phyloP scores from a whole-genome alignment of 2,888 invertebrate genomes.

The Omphaloscelis lunosa region DNA sequence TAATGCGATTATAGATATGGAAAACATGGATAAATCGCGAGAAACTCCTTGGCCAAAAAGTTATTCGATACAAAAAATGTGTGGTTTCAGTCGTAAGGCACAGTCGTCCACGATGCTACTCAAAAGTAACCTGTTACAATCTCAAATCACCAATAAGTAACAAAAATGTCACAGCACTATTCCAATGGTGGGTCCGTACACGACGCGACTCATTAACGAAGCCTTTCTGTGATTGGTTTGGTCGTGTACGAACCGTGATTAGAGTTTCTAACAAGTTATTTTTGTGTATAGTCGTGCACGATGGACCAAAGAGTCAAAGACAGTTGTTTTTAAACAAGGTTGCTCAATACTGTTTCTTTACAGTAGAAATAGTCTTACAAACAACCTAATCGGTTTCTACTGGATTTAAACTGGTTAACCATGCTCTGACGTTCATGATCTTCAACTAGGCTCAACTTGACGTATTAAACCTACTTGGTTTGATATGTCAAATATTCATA shows the following conservation, averaged over 20 bases:
- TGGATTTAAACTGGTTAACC: neutral
- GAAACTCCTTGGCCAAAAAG: neutral
- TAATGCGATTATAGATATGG: neutral
- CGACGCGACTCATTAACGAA: neutral
- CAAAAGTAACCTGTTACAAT: neutral
- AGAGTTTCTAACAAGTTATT: neutral
- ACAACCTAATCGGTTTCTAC: neutral
- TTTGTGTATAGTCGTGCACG: neutral
- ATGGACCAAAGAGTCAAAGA: neutral
- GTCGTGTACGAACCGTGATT: no score
- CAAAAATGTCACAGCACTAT: neutral
- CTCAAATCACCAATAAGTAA: neutral
- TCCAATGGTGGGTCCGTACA: neutral
- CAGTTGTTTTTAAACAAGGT: neutral
- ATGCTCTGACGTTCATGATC: neutral
- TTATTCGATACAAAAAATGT: neutral
- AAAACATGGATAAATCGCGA: neutral
- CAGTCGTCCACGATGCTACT: neutral
- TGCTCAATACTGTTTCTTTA: neutral
- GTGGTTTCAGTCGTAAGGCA: neutral
- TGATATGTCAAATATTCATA: slow-evolving; percentile 29
- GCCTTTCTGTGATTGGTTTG: no score
- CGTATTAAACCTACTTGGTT: neutral
- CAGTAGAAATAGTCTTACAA: neutral
- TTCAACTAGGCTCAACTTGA: slow-evolving; percentile 1